These are phyloP conservation scores for Erethizon dorsatum DNA, from an alignment of 2,797 vertebrate genomes.

Conservation along the genomic window DNA sequence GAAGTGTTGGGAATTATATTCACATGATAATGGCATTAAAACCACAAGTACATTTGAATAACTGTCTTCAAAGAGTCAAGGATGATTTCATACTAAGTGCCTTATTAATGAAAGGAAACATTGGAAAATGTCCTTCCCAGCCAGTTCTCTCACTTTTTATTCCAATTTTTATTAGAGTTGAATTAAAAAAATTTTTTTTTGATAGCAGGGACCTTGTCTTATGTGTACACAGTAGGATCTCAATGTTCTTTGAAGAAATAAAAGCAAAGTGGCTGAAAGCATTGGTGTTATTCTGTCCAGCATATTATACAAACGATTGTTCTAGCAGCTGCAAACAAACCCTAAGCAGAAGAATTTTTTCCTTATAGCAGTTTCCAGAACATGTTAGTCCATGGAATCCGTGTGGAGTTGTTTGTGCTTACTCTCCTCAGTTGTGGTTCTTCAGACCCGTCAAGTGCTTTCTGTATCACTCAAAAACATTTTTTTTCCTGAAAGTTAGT, in stretches of 20 bases:
- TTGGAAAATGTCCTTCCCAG: background rate
- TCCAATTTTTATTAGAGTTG: background rate
- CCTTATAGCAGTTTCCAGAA: background rate
- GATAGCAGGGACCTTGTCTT: background rate
- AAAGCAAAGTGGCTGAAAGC: background rate
- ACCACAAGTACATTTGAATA: background rate
- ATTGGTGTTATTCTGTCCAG: background rate
- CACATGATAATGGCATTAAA: slow-evolving; percentile 34
- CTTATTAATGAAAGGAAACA: background rate
- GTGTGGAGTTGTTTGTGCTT: background rate
- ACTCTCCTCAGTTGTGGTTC: background rate
- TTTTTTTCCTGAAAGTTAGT: background rate
- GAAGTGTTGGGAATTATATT: slow-evolving; percentile 15
- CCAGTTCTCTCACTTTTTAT: background rate
- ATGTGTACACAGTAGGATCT: background rate
- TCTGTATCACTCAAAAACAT: background rate
- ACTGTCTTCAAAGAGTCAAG: background rate
- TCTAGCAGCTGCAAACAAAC: background rate
- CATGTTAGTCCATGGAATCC: background rate
- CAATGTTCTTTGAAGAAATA: background rate
- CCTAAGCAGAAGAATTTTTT: background rate
- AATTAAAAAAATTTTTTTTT: background rate
- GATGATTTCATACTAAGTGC: background rate
- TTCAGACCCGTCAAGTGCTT: background rate
- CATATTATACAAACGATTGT: background rate